Conservation (phyloP, 2,113 vertebrate species). For the Nipponia nippon region DNA sequence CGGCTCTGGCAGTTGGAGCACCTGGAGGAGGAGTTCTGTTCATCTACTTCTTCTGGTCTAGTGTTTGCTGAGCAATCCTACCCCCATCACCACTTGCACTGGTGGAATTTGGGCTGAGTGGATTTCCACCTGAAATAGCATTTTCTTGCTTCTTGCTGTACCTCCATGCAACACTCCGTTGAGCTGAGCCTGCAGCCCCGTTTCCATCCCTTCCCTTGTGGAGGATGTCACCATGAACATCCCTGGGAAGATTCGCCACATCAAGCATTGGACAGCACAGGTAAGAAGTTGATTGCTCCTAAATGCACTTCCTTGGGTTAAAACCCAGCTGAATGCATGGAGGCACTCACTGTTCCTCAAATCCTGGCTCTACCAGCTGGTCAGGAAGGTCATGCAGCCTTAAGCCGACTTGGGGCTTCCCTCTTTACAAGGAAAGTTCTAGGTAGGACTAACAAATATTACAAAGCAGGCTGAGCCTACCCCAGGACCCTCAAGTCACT, state of each 20-base stretch:
- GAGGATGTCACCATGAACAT: not conserved
- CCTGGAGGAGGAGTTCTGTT: not conserved
- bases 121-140: not conserved
- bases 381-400: not conserved
- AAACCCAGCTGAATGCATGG: not conserved
- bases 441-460: not conserved
- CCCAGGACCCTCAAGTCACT: not conserved
- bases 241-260: fast-evolving
- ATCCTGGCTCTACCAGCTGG: not conserved
- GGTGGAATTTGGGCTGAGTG: not conserved
- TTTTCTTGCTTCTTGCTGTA: not conserved
- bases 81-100: too few species aligned
- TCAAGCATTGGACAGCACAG: not conserved
- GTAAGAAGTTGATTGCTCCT: not conserved
- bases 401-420: not conserved
- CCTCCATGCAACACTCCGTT: too few species aligned
- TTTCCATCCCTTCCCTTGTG: not conserved
- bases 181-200: not conserved
- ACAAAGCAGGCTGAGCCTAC: not conserved
- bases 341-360: not conserved
- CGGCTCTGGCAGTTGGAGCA: not conserved
- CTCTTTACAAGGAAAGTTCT: not conserved
- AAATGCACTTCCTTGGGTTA: not conserved
- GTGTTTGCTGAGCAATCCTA: not conserved
- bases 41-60: not conserved